These are phyloP conservation scores for Burhinus oedicnemus DNA, from an alignment of 2,113 vertebrate species.

Conservation along the genomic window DNA sequence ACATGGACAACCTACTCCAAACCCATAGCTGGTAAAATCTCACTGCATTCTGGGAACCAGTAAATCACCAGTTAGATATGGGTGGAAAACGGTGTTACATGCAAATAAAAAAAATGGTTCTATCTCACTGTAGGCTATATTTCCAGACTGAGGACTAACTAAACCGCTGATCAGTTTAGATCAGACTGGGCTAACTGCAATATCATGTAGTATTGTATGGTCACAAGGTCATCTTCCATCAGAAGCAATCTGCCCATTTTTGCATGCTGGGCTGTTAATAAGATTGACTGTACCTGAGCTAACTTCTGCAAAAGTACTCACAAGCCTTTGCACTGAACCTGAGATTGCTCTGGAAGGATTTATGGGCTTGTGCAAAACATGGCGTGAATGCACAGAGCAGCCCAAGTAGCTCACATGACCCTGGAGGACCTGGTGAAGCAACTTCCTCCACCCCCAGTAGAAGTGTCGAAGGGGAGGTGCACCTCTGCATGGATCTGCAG, in stretches of 20 bases:
- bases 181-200: neutral
- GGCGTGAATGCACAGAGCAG: neutral
- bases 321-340: neutral
- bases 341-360: neutral
- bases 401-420: neutral
- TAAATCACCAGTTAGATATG: neutral
- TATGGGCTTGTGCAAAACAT: neutral
- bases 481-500: neutral
- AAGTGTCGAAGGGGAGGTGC: neutral
- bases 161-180: neutral
- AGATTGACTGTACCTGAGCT: neutral
- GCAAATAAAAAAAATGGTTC: neutral
- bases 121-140: neutral
- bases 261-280: neutral
- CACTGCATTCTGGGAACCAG: neutral
- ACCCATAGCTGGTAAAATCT: neutral
- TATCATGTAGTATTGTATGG: neutral
- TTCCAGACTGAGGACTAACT: neutral
- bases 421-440: neutral
- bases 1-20: neutral
- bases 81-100: neutral
- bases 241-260: neutral
- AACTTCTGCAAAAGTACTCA: neutral
- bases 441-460: neutral
- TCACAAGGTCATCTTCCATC: neutral